Conservation (phyloP, 2,797 vertebrate genomes). For the Squalus acanthias region DNA sequence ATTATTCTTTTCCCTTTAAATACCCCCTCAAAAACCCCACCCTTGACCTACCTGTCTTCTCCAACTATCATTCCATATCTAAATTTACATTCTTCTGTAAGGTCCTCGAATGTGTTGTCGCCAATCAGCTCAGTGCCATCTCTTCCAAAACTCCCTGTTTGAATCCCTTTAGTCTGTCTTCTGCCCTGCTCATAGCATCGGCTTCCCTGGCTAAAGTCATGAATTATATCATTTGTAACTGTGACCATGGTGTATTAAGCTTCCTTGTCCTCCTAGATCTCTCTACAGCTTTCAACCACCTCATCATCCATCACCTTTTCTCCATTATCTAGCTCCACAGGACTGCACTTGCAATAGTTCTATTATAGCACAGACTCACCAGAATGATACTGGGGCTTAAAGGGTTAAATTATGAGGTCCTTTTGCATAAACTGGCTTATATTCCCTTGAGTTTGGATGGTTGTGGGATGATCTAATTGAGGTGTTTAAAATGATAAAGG, state of each 20-base stretch:
- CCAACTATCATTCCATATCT: not conserved
- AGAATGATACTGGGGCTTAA: not conserved
- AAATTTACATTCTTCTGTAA: not conserved
- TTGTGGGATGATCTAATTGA: too few species aligned
- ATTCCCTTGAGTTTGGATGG: too few species aligned
- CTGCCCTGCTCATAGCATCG: not conserved
- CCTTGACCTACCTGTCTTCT: not conserved
- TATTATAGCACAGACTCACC: not conserved
- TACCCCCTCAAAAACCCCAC: not conserved
- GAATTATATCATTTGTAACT: not conserved
- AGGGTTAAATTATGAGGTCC: not conserved
- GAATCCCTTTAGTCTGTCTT: not conserved
- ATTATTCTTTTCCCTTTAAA: not conserved
- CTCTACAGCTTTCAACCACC: not conserved
- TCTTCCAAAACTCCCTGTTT: not conserved
- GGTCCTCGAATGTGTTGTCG: not conserved
- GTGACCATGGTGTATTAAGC: not conserved
- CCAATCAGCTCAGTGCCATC: not conserved
- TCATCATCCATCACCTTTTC: not conserved
- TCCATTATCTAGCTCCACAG: not conserved
- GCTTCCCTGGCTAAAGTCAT: too few species aligned
- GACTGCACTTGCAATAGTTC: not conserved
- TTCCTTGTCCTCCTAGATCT: not conserved
- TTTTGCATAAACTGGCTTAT: too few species aligned
- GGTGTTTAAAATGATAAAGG: too few species aligned